phyloP scores from a whole-genome alignment of 1,140 invertebrate genomes.

The Drosophila oshimai region DNA sequence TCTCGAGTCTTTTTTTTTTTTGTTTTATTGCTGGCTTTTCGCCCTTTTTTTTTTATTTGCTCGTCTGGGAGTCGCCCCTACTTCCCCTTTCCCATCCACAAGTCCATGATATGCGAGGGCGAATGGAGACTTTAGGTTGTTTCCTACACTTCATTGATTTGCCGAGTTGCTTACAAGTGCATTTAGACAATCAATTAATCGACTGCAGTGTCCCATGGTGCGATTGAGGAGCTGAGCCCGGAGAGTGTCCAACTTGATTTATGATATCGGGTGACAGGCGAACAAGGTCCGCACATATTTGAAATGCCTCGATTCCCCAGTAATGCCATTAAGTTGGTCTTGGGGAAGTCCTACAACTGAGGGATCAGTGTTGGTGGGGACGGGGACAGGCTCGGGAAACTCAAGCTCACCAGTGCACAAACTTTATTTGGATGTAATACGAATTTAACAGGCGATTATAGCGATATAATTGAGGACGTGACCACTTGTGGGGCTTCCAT shows the following conservation, averaged over 20 bases:
- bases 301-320: constrained; percentile 27
- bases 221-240: constrained; percentile 29
- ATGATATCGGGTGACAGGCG: constrained; percentile 61
- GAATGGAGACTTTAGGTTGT: constrained; percentile 46
- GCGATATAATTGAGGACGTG: constrained; percentile 25
- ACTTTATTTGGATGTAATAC: constrained; percentile 30
- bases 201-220: constrained; percentile 56
- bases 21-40: constrained; percentile 33
- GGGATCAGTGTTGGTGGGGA: not conserved
- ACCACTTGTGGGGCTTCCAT: constrained; percentile 16
- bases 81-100: not conserved
- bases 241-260: constrained; percentile 68
- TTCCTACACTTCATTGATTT: constrained; percentile 78
- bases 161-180: constrained; percentile 78
- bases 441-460: constrained; percentile 56
- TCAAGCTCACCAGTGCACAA: constrained; percentile 16
- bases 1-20: constrained; percentile 10
- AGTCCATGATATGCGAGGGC: not conserved
- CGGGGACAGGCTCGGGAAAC: not conserved
- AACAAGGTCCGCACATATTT: constrained; percentile 50
- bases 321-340: constrained; percentile 33
- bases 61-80: constrained; percentile 15
- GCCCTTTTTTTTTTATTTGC: constrained; percentile 7
- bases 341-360: constrained; percentile 46
- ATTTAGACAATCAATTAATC: constrained; percentile 82